phyloP scores from a whole-genome alignment of 1,140 invertebrate species.

The Hesperophylax magnus region DNA sequence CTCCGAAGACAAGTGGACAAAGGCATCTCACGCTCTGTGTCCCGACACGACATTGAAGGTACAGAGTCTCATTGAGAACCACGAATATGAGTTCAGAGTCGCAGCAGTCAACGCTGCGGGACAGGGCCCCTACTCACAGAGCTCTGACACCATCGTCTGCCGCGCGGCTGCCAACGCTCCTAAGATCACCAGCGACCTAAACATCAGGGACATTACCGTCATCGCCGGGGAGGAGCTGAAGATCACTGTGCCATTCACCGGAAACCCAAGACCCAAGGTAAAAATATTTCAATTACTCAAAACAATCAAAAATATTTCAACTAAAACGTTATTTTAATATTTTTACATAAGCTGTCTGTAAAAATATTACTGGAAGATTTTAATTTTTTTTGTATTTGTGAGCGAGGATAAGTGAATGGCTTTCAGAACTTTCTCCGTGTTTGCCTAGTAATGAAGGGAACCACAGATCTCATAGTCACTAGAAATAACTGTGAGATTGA shows the following conservation, averaged over 20 bases:
- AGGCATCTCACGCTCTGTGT: slow-evolving; percentile 86
- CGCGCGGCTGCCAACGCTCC: slow-evolving; percentile 89
- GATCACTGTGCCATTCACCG: slow-evolving; percentile 93
- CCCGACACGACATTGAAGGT: slow-evolving; percentile 87
- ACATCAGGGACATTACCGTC: slow-evolving; percentile 94
- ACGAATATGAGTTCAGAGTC: slow-evolving; percentile 98
- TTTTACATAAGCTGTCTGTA: too few species aligned
- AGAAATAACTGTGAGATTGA: too few species aligned
- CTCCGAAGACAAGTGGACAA: slow-evolving; percentile 93
- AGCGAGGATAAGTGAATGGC: too few species aligned
- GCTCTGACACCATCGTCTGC: slow-evolving; percentile 92
- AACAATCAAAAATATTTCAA: too few species aligned
- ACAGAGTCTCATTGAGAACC: slow-evolving; percentile 92
- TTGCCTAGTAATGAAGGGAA: too few species aligned
- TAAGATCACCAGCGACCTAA: slow-evolving; percentile 93
- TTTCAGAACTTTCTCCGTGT: too few species aligned
- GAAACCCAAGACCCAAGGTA: slow-evolving; percentile 89
- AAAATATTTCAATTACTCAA: not conserved
- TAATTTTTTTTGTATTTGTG: too few species aligned
- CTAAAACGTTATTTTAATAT: too few species aligned
- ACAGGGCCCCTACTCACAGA: slow-evolving; percentile 91
- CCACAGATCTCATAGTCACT: too few species aligned
- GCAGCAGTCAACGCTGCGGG: slow-evolving; percentile 96
- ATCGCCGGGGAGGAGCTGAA: slow-evolving; percentile 96
- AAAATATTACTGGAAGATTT: too few species aligned